phyloP scores from a whole-genome alignment of 1,140 invertebrate genomes.

The Drosophila parabipectinata region DNA sequence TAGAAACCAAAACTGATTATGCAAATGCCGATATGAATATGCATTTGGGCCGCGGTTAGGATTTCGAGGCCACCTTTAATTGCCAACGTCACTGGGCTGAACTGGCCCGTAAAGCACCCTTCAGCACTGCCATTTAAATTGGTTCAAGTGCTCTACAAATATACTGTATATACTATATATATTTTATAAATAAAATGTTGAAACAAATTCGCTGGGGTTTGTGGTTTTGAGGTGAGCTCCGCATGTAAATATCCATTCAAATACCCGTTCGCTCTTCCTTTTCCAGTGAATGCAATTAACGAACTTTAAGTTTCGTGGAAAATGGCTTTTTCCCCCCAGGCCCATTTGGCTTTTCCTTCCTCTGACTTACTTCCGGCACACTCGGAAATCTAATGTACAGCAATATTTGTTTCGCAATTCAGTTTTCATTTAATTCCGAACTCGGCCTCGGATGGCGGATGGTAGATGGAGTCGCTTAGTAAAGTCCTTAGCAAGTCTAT shows the following conservation, averaged over 20 bases:
- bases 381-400: constrained; percentile 30
- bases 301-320: constrained; percentile 27
- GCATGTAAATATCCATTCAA: constrained; percentile 22
- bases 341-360: background rate
- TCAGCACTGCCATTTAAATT: constrained; percentile 25
- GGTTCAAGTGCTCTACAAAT: constrained; percentile 48
- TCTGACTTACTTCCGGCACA: background rate
- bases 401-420: constrained; percentile 36
- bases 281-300: constrained; percentile 30
- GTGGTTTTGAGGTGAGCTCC: constrained; percentile 35
- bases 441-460: background rate
- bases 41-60: constrained; percentile 11
- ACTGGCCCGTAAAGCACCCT: constrained; percentile 20
- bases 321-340: background rate
- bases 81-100: constrained; percentile 19
- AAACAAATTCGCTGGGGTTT: constrained; percentile 25
- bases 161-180: constrained; percentile 29
- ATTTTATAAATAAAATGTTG: constrained; percentile 42
- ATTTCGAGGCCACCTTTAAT: constrained; percentile 35
- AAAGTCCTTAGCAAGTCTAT: constrained; percentile 33
- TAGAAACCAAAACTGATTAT: constrained; percentile 49
- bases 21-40: constrained; percentile 43
- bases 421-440: constrained; percentile 14
- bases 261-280: background rate
- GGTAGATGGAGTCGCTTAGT: background rate